phyloP scores from a whole-genome alignment of 2,888 invertebrate genomes.

The Copidosoma aretas region DNA sequence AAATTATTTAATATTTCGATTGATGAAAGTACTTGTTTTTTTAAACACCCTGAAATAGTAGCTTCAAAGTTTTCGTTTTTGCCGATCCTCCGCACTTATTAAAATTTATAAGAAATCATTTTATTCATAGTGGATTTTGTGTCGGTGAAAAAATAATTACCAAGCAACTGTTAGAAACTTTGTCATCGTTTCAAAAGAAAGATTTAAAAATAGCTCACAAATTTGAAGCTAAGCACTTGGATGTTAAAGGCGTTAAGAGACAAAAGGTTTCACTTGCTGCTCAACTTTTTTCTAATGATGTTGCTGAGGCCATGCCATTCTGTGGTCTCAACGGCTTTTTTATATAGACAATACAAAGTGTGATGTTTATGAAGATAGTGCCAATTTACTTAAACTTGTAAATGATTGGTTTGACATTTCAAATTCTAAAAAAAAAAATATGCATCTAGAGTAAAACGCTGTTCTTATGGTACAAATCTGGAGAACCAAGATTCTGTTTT shows the following conservation, averaged over 20 bases:
- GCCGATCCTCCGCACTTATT: too few species aligned
- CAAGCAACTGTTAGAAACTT: conserved; percentile 44
- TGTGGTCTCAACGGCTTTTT: conserved; percentile 6
- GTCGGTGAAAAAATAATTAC: too few species aligned
- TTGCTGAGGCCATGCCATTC: conserved; percentile 10
- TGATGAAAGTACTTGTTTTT: too few species aligned
- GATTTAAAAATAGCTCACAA: conserved; percentile 28
- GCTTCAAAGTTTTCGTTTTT: too few species aligned
- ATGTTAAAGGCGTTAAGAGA: conserved; percentile 14
- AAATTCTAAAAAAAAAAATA: conserved; percentile 9
- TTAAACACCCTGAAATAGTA: too few species aligned
- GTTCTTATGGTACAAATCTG: conserved; percentile 8
- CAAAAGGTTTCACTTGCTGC: conserved; percentile 29
- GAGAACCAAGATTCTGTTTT: background rate
- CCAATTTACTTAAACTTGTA: background rate
- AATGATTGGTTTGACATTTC: conserved; percentile 29
- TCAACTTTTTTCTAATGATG: conserved; percentile 16
- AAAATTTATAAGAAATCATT: too few species aligned
- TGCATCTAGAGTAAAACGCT: background rate
- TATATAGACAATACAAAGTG: background rate
- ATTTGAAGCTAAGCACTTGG: conserved; percentile 6
- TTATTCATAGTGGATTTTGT: too few species aligned
- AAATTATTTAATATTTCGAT: too few species aligned
- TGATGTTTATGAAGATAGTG: background rate
- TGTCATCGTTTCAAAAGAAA: conserved; percentile 43